Evolutionary conservation across 2,113 vertebrate species (phyloP).

Genomic region (Ancistrus triradiatus): DNA sequence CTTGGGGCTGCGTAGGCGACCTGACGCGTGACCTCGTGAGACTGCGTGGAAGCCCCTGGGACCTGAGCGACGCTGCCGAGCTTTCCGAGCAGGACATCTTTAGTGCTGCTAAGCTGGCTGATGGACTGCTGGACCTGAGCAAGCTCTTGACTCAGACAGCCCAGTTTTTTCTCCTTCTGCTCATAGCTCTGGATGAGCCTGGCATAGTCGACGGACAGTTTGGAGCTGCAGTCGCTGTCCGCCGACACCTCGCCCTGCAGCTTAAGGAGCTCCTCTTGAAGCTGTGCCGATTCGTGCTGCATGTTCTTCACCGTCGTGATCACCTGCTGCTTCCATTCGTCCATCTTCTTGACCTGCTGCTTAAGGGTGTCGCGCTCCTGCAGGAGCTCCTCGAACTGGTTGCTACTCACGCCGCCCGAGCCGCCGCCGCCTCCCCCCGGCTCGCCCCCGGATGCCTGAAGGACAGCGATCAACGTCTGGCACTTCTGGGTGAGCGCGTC

Average conservation of each 20-base stretch:
- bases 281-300: conserved; percentile 94
- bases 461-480: conserved; percentile 85
- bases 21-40: conserved; percentile 13
- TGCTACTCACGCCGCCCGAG: conserved; percentile 83
- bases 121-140: conserved; percentile 88
- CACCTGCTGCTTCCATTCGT: conserved; percentile 98
- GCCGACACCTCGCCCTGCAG: conserved; percentile 83
- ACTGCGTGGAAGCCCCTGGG: conserved; percentile 28
- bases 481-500: conserved; percentile 95
- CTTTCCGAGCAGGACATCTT: conserved; percentile 83
- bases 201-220: conserved; percentile 85
- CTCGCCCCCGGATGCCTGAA: conserved; percentile 74
- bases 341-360: conserved; percentile 97
- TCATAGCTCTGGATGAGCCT: conserved; percentile 90
- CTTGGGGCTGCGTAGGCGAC: conserved; percentile 31
- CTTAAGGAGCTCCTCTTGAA: conserved; percentile 87
- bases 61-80: conserved; percentile 74
- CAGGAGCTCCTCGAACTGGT: conserved; percentile 93
- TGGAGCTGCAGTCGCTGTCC: conserved; percentile 83
- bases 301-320: conserved; percentile 96
- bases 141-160: conserved; percentile 81
- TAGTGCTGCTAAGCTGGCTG: conserved; percentile 83
- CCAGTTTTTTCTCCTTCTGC: conserved; percentile 84
- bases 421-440: conserved; percentile 44
- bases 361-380: conserved; percentile 89